Conservation (phyloP, 2,113 vertebrate genomes). For the Rafetus swinhoei region DNA sequence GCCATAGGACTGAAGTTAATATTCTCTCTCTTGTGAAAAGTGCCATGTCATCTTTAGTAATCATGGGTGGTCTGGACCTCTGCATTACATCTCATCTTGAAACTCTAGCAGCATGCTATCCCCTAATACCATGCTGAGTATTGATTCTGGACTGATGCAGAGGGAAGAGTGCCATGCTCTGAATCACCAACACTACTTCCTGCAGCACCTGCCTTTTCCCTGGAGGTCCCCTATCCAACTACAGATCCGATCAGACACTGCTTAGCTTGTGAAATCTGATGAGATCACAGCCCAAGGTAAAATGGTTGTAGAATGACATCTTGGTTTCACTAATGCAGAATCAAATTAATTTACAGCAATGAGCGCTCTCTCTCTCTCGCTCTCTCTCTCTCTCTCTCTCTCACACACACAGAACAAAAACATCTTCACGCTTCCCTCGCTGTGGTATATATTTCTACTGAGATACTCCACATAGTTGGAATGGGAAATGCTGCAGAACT, state of each 20-base stretch:
- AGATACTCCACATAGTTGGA: neutral
- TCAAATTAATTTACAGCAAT: neutral
- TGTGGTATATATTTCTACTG: neutral
- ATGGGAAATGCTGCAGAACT: neutral
- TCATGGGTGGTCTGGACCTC: neutral
- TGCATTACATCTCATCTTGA: neutral
- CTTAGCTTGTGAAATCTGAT: neutral
- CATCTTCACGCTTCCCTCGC: neutral
- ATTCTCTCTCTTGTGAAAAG: neutral
- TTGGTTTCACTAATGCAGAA: neutral
- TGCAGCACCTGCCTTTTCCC: too few relatives aligned
- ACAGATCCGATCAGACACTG: neutral
- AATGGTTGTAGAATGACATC: neutral
- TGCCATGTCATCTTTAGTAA: neutral
- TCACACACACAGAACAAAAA: neutral
- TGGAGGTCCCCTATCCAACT: neutral
- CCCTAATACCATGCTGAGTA: rapidly evolving
- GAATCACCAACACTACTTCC: neutral
- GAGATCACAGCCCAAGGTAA: neutral
- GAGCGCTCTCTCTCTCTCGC: neutral
- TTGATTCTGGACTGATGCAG: neutral
- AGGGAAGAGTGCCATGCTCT: rapidly evolving
- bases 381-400: too few relatives aligned
- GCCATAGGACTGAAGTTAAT: neutral
- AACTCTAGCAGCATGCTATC: neutral